Evolutionary conservation across 2,113 vertebrate genomes (phyloP), one percentile per base, ranked within the genome.

Genomic region (Oriolus oriolus): DNA sequence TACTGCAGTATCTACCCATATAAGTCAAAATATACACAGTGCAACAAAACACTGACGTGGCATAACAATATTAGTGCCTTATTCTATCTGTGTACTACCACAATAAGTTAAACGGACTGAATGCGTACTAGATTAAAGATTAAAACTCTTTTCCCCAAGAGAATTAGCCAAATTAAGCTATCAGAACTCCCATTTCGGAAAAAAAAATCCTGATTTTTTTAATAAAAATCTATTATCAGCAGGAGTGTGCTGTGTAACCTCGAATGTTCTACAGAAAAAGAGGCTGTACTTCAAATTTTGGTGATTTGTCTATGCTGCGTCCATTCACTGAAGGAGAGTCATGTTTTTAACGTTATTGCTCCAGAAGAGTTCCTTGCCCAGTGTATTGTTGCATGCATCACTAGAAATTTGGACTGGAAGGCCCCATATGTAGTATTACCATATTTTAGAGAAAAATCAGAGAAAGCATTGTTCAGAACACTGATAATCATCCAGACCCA

Each of bases 401-500:
- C 11, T 61, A 60, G 31, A 89, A 87, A 69, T 63, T 16, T 44
- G 77, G 18, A 56, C 8, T 24, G 9, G 12, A 91, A 71, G 26
- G 39, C 2, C 2, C 5, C 12, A 44, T 13, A 30, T 2, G 3
- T 11, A 45, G 3, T 4, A 13, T 13, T 33, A 54, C 2, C 4
- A 16, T 16, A 63, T 31, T 87, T 79, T 49, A 42, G 30, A 31
- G 24, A 28, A 16, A 35, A 81, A 65, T 31, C 19, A 33, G 24
- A 63, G 6, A 20, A 89, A 71, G 7, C n/a, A 31, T 74, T 71
- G 8, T 26, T 39, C 30, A 74, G 54, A 74, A n/a, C 24, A 22
- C 27, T 54, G 45, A 11, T 14, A 39, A 33, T 5, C 16, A 79
- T 28, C 44, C 53, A 70, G 13, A 50, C 17, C 20, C 45, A 66